Percentiles rank a stretch among this genome's conserved stretches.
Conservation (phyloP, 1,140 invertebrate genomes). For the Tribolium castaneum region DNA sequence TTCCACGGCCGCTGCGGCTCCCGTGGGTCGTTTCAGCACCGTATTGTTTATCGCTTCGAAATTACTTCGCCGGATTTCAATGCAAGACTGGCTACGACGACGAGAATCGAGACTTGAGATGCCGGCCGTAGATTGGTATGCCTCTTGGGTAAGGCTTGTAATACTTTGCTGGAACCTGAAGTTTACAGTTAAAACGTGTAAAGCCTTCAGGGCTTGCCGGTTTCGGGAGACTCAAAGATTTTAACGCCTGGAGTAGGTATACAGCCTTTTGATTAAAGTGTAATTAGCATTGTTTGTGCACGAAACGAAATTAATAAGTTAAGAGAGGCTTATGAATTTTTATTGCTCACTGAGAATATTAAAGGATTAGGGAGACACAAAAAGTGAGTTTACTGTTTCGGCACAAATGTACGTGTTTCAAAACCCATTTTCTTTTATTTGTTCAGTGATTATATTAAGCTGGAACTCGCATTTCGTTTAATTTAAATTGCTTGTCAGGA, state of each 20-base stretch:
- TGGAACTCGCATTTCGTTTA: not conserved
- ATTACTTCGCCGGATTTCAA: slow-evolving; percentile 24
- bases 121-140: slow-evolving; percentile 32
- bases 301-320: not conserved
- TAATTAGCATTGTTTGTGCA: not conserved
- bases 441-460: not conserved
- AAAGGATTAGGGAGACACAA: no score
- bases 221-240: not conserved
- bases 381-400: not conserved
- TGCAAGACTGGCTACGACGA: slow-evolving; percentile 33
- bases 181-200: slow-evolving; percentile 17
- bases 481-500: not conserved
- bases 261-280: not conserved
- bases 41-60: slow-evolving; percentile 13
- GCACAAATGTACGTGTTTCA: not conserved
- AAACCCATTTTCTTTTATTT: not conserved
- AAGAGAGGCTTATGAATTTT: not conserved
- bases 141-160: slow-evolving; percentile 26
- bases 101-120: slow-evolving; percentile 23
- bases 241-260: not conserved
- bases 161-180: slow-evolving; percentile 6
- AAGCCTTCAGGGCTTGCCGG: not conserved
- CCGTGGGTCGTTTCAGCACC: not conserved
- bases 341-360: not conserved
- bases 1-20: not conserved